phyloP scores from a whole-genome alignment of 2,797 vertebrate genomes.

The Steatocranus sp. region DNA sequence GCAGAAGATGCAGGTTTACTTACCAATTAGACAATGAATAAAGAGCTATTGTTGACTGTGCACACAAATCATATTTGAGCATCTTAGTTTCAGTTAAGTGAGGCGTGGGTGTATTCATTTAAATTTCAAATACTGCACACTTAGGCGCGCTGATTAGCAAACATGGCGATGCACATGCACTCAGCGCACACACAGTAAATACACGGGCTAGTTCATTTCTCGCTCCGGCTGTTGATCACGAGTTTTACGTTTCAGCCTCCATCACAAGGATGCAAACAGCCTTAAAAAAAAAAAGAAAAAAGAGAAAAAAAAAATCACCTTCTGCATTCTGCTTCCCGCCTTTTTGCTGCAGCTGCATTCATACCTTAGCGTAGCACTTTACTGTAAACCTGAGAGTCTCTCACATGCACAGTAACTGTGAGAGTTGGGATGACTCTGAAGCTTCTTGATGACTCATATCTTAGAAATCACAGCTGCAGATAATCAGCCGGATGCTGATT shows the following conservation, averaged over 20 bases:
- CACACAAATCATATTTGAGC: neutral
- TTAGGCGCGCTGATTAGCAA: neutral
- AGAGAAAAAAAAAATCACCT: neutral
- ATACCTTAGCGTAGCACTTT: neutral
- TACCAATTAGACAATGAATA: neutral
- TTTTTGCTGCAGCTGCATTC: conserved; percentile 13
- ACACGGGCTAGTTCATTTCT: neutral
- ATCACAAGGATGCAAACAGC: neutral
- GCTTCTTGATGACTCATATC: conserved; percentile 58
- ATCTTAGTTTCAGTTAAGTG: neutral
- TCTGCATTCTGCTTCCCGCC: conserved; percentile 27
- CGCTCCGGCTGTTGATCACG: neutral
- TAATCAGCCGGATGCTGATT: conserved; percentile 45
- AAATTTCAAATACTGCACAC: neutral
- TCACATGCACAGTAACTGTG: conserved; percentile 6
- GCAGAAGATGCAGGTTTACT: neutral
- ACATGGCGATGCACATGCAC: neutral
- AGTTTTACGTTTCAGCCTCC: neutral
- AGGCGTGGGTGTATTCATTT: neutral
- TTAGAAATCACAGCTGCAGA: conserved; percentile 63
- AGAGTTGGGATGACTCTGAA: conserved; percentile 14
- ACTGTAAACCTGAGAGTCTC: conserved; percentile 23
- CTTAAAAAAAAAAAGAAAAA: neutral
- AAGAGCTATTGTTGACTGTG: neutral
- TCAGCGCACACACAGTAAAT: neutral